Conservation (phyloP, 2,113 vertebrate species). For the Rhea pennata region DNA sequence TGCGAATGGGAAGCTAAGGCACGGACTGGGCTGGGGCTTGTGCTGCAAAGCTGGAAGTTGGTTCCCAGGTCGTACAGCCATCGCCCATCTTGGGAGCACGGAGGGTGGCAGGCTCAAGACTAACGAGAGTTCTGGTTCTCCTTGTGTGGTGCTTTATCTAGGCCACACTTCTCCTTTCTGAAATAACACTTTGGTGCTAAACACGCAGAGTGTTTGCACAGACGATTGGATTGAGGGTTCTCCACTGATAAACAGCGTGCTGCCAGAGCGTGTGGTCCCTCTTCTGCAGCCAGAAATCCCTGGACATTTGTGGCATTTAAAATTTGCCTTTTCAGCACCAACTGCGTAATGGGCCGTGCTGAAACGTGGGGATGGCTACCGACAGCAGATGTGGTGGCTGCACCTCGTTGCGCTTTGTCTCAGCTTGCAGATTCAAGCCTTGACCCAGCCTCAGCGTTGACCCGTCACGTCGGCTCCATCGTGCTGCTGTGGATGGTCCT, state of each 20-base stretch:
- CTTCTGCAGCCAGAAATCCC: background rate
- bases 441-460: too few species aligned
- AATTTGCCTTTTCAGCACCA: background rate
- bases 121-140: background rate
- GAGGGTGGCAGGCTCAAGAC: too few species aligned
- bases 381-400: too few species aligned
- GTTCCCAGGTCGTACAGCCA: background rate
- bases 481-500: too few species aligned
- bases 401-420: too few species aligned
- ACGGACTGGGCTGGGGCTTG: background rate
- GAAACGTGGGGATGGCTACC: too few species aligned
- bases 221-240: too few species aligned
- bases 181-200: background rate
- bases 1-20: background rate
- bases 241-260: too few species aligned
- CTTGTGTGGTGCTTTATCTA: background rate
- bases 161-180: background rate
- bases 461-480: too few species aligned
- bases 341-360: background rate
- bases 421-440: too few species aligned
- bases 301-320: background rate
- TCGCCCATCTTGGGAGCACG: background rate
- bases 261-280: too few species aligned
- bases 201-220: background rate
- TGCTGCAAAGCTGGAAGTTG: background rate